phyloP scores from a whole-genome alignment of 2,888 invertebrate genomes.

The Silvanus unidentatus region DNA sequence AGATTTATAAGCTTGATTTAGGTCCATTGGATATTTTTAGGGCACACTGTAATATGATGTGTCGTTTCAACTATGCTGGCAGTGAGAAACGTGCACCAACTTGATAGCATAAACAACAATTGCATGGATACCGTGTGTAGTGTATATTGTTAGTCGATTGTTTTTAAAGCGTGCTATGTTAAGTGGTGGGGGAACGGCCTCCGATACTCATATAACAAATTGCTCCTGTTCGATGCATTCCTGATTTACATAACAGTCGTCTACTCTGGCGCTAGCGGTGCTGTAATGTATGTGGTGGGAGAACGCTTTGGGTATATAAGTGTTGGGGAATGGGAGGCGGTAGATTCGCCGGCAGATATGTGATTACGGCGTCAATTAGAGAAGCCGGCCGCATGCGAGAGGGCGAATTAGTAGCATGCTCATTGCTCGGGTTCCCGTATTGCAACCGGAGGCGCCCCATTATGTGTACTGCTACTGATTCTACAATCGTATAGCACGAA shows the following conservation, averaged over 20 bases:
- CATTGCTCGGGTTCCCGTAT: conserved; percentile 22
- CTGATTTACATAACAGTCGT: neutral
- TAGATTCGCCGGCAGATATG: conserved; percentile 27
- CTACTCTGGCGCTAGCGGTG: no score
- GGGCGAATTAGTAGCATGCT: conserved; percentile 28
- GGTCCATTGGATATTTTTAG: no score
- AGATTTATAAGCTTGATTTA: no score
- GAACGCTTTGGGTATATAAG: conserved; percentile 18
- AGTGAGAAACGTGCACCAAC: no score
- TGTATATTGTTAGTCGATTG: no score
- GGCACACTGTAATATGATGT: no score
- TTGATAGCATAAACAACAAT: no score
- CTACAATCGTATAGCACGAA: conserved; percentile 18
- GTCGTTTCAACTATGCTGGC: no score
- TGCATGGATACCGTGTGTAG: no score
- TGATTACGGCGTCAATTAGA: conserved; percentile 39
- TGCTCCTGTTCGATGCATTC: conserved; percentile 1
- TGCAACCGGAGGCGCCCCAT: conserved; percentile 26
- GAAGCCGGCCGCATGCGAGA: conserved; percentile 29
- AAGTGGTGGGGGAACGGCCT: no score
- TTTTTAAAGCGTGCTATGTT: no score
- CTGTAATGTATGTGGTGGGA: no score
- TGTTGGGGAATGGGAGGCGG: conserved; percentile 29
- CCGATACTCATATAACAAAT: conserved; percentile 1
- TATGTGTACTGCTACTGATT: conserved; percentile 11